Evolutionary conservation across 2,888 invertebrate genomes (phyloP).

Genomic region (Chymomyza caudatula): DNA sequence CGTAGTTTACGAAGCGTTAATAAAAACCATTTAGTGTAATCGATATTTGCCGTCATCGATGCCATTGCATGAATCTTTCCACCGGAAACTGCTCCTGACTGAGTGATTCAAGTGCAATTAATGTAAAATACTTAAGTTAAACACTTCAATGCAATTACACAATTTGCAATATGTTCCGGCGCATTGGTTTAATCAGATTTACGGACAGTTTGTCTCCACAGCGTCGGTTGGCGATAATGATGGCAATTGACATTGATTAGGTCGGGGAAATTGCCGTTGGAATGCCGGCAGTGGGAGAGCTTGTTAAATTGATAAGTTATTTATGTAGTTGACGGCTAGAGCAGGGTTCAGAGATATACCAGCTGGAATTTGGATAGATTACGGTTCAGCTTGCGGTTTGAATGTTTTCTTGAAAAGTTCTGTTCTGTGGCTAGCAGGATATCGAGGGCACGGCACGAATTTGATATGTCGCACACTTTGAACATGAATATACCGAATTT

Average conservation of each 20-base stretch:
- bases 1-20: constrained; percentile 24
- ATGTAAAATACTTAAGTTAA: constrained; percentile 6
- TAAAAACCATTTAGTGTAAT: constrained; percentile 41
- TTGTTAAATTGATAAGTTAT: not conserved
- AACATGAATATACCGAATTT: too few species aligned
- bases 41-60: not conserved
- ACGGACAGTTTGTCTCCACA: not conserved
- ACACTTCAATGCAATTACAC: constrained; percentile 25
- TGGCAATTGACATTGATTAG: not conserved
- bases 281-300: not conserved
- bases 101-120: not conserved
- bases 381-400: too few species aligned
- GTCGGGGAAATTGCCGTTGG: not conserved
- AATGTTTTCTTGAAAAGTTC: too few species aligned
- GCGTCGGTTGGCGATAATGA: not conserved
- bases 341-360: too few species aligned
- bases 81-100: not conserved
- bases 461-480: too few species aligned
- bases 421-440: too few species aligned
- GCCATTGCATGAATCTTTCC: not conserved
- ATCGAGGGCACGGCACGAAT: too few species aligned
- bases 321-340: not conserved
- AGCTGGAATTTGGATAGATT: too few species aligned
- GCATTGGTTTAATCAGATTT: not conserved
- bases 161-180: constrained; percentile 2